Evolutionary conservation across 2,888 invertebrate species (phyloP), one percentile per base, ranked within the genome.

Genomic region (Therioaphis trifolii): DNA sequence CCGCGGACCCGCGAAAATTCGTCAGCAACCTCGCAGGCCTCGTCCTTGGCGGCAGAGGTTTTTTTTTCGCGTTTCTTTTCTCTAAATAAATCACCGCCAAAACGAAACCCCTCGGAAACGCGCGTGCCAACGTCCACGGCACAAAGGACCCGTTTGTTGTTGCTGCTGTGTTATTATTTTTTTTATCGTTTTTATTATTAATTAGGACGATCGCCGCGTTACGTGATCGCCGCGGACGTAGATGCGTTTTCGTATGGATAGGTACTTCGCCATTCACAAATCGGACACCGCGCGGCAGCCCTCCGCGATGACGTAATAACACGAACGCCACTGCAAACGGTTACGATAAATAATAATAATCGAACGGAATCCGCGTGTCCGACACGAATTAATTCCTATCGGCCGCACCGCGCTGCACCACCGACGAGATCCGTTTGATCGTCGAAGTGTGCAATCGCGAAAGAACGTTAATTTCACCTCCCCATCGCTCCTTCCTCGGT

Each of bases 361-460:
- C 29, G 63, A 63, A 63, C 63, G 18, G 27, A 29, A 18, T 15
- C 21, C 58, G 58, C 58, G 24, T 27, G 61, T 15, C 21, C 21
- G 15, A 55, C 29, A 55, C 74, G 24, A n/a, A 55, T 74, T 55
- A 40, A 21, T 55, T 43, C 2, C n/a, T 4, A n/a, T 35, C 66
- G n/a, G 4, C 7, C 46, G 15, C 7, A 2, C 21, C 21, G 3
- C 27, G 18, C 27, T 27, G 71, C 18, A 21, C n/a, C 18, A 18
- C 27, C 49, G 49, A 29, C 49, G 29, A 35, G 29, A 55, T 55
- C 40, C 55, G 55, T 74, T 74, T 55, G 74, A 74, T 74, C 74
- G 24, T 1, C 21, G 74, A 35, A 55, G 21, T 55, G 21, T 55
- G 55, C n/a, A n/a, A 5, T 5, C 21, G 27, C 61, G 24, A 27